phyloP scores from a whole-genome alignment of 1,140 invertebrate genomes.

The Calephelis virginiensis region DNA sequence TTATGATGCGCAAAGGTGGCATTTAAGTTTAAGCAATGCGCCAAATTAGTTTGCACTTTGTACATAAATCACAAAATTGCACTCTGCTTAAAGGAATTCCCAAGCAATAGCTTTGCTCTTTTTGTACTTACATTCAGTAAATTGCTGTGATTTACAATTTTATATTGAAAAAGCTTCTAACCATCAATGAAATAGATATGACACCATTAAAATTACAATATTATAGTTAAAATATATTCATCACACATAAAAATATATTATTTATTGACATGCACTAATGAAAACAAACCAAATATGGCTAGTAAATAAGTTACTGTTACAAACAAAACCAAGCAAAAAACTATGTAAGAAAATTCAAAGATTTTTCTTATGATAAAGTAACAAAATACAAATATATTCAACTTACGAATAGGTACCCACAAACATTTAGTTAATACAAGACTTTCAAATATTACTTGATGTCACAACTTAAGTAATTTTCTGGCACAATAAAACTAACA shows the following conservation, averaged over 20 bases:
- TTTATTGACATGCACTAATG: constrained; percentile 46
- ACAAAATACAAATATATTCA: constrained; percentile 19
- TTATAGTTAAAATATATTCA: constrained; percentile 25
- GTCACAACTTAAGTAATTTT: not conserved
- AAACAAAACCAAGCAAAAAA: constrained; percentile 63
- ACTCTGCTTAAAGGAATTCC: constrained; percentile 10
- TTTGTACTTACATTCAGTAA: constrained; percentile 21
- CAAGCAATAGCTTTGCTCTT: constrained; percentile 5
- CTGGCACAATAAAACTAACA: constrained; percentile 8
- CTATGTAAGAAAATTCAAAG: constrained; percentile 30
- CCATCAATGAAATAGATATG: constrained; percentile 49
- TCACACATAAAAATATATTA: constrained; percentile 32
- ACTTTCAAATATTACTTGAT: constrained; percentile 7
- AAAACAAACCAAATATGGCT: constrained; percentile 56
- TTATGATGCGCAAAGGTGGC: not conserved
- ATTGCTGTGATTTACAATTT: constrained; percentile 6
- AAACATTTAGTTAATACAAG: constrained; percentile 13
- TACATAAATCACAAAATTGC: not conserved
- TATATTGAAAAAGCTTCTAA: constrained; percentile 19
- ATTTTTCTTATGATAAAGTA: constrained; percentile 15
- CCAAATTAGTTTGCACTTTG: not conserved
- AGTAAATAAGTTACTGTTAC: constrained; percentile 66
- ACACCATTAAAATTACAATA: constrained; percentile 35
- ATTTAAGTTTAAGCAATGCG: not conserved
- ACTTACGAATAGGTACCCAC: constrained; percentile 36